Evolutionary conservation across 2,888 invertebrate species (phyloP).

Genomic region (Beris chalybata): DNA sequence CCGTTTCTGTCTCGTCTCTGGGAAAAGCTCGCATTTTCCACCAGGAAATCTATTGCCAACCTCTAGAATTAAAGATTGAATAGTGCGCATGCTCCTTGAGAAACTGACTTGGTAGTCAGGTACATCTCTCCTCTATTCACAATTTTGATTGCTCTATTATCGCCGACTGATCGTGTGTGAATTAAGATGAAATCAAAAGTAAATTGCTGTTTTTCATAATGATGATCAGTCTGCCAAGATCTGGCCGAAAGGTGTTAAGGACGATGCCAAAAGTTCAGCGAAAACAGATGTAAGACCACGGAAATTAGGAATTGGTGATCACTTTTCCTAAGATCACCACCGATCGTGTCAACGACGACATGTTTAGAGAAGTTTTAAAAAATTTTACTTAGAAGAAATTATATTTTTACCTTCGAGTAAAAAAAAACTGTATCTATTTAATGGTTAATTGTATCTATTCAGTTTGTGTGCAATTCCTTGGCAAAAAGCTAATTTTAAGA

Average conservation of each 20-base stretch:
- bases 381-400: too few relatives aligned
- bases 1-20: conserved; percentile 24
- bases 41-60: conserved; percentile 22
- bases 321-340: too few relatives aligned
- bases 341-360: too few relatives aligned
- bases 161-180: neutral
- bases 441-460: too few relatives aligned
- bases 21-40: conserved; percentile 20
- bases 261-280: conserved; percentile 14
- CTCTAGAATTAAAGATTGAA: neutral
- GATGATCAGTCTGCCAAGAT: conserved; percentile 18
- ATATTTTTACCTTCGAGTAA: too few relatives aligned
- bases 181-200: conserved; percentile 25
- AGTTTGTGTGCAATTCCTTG: too few relatives aligned
- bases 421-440: too few relatives aligned
- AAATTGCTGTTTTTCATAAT: conserved; percentile 1
- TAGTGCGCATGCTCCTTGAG: conserved; percentile 13
- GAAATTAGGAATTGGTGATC: too few relatives aligned
- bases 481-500: too few relatives aligned
- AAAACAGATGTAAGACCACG: neutral
- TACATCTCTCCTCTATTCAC: conserved; percentile 13
- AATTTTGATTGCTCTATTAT: neutral
- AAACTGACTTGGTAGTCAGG: neutral
- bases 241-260: neutral
- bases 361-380: too few relatives aligned